A percentile compares a stretch with the other conserved stretches of the same genome.
phyloP scores from a whole-genome alignment of 2,113 vertebrate genomes.

The Sorex fumeus region DNA sequence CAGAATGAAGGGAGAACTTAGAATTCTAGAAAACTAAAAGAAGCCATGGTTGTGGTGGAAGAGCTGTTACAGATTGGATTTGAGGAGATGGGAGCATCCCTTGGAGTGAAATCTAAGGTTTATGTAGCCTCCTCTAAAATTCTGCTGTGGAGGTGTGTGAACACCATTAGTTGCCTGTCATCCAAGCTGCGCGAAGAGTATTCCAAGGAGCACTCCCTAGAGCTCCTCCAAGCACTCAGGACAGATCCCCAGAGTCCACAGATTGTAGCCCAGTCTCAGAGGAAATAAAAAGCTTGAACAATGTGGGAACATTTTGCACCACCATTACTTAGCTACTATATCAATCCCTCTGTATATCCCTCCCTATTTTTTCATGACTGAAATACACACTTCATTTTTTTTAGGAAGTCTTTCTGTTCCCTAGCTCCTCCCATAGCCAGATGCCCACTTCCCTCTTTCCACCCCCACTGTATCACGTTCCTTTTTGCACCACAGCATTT shows the following conservation, averaged over 20 bases:
- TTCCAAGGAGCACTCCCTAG: not conserved
- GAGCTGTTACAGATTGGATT: not conserved
- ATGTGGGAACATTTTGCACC: not conserved
- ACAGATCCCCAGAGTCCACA: not conserved
- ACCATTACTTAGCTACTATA: not conserved
- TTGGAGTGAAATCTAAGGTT: too few species aligned
- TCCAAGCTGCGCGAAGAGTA: not conserved
- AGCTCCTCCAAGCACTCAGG: not conserved
- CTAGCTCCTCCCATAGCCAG: not conserved
- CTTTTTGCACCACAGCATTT: not conserved
- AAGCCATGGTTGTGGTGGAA: not conserved
- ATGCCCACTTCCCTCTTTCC: not conserved
- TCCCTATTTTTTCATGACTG: not conserved
- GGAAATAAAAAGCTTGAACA: not conserved
- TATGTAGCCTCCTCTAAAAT: not conserved
- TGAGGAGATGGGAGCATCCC: not conserved
- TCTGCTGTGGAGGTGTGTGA: not conserved
- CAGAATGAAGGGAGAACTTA: not conserved
- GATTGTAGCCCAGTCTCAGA: not conserved
- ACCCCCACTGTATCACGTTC: not conserved
- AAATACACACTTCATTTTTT: not conserved
- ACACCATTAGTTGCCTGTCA: too few species aligned
- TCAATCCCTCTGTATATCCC: not conserved
- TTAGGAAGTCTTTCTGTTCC: slow-evolving; percentile 7
- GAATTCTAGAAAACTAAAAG: slow-evolving; percentile 1